Conservation (phyloP, 2,797 vertebrate genomes). For the Selene dorsalis region DNA sequence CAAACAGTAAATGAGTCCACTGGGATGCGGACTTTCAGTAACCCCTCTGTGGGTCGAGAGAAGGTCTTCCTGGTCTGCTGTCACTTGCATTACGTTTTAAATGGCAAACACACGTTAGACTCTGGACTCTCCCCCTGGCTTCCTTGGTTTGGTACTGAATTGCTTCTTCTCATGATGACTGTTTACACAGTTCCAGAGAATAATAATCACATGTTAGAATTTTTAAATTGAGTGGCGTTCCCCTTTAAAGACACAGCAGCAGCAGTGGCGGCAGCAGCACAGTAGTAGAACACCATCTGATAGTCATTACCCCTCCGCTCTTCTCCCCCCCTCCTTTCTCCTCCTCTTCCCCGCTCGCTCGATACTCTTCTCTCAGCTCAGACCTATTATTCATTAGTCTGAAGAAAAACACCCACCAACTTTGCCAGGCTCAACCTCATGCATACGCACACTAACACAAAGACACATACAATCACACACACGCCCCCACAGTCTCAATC, state of each 20-base stretch:
- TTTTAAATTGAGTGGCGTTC: slow-evolving; percentile 60
- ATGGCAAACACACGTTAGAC: background rate
- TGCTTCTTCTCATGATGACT: slow-evolving; percentile 12
- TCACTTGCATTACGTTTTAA: background rate
- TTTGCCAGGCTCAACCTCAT: slow-evolving; percentile 45
- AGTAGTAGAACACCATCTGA: slow-evolving; percentile 84
- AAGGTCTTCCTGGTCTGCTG: background rate
- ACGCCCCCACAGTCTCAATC: slow-evolving; percentile 59
- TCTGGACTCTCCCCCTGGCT: slow-evolving; percentile 11
- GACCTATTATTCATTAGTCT: slow-evolving; percentile 85
- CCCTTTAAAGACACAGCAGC: slow-evolving; percentile 67
- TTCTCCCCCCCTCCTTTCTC: slow-evolving; percentile 59
- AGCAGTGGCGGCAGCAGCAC: slow-evolving; percentile 71
- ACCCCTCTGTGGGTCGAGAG: background rate
- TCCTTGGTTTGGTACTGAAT: background rate
- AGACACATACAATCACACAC: slow-evolving; percentile 27
- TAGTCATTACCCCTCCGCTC: slow-evolving; percentile 80
- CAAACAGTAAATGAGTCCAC: slow-evolving; percentile 16
- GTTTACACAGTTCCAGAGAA: slow-evolving; percentile 33
- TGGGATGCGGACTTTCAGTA: background rate
- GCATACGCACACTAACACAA: slow-evolving; percentile 20
- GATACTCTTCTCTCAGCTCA: slow-evolving; percentile 79
- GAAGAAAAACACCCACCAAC: slow-evolving; percentile 83
- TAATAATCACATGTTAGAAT: slow-evolving; percentile 50
- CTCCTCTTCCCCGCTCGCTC: slow-evolving; percentile 70